These are phyloP conservation scores for Phylloscopus whistleri DNA, from an alignment of 2,113 vertebrate genomes.

Conservation along the genomic window DNA sequence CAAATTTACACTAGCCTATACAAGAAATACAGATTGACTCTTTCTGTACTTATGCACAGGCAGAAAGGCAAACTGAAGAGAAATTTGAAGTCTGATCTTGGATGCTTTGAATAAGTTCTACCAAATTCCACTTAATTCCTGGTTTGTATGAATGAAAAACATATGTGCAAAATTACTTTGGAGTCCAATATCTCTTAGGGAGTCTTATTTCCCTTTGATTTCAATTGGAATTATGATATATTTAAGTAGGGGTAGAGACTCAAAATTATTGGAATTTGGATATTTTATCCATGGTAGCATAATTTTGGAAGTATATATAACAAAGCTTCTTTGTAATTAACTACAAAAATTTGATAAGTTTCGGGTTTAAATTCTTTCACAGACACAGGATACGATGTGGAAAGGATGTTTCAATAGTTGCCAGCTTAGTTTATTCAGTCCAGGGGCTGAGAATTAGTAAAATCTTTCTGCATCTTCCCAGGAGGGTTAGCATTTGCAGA, in stretches of 20 bases:
- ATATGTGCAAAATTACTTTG: not conserved
- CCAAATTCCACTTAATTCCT: not conserved
- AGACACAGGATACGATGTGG: fast-evolving
- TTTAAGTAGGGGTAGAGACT: not conserved
- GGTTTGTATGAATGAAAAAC: not conserved
- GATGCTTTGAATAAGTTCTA: not conserved
- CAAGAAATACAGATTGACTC: not conserved
- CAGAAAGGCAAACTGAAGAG: not conserved
- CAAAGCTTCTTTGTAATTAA: not conserved
- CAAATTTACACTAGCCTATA: not conserved
- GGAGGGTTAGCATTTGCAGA: not conserved
- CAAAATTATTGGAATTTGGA: not conserved
- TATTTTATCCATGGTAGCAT: not conserved
- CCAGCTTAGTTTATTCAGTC: not conserved
- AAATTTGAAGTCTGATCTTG: not conserved
- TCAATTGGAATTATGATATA: not conserved
- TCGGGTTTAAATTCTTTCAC: not conserved
- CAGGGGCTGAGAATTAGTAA: not conserved
- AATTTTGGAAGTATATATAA: not conserved
- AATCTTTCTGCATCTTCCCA: not conserved
- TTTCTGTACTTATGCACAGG: not conserved
- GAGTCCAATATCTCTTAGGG: not conserved
- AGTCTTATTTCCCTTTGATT: not conserved
- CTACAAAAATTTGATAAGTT: not conserved
- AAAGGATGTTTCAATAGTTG: not conserved